A percentile compares a stretch with the other conserved stretches of the same genome.
Evolutionary conservation across 1,140 invertebrate genomes (phyloP).

Genomic region (Drosophila burlai): DNA sequence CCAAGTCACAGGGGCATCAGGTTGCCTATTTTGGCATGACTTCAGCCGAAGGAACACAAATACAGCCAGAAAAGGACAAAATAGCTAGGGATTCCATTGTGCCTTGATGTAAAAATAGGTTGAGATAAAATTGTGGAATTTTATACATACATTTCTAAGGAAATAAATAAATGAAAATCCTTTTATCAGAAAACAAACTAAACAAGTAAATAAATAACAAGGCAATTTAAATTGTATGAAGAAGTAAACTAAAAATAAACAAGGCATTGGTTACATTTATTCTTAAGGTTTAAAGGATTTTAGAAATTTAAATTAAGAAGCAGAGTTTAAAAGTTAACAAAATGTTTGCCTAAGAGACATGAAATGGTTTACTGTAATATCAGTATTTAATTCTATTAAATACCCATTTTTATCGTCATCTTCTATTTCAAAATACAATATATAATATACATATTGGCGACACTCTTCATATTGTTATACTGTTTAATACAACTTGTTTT

Average conservation of each 20-base stretch:
- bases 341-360: background rate
- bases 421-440: background rate
- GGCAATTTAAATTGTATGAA: background rate
- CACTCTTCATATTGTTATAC: background rate
- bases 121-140: background rate
- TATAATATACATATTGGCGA: background rate
- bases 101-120: background rate
- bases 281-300: background rate
- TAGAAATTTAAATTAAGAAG: no score
- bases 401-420: no score
- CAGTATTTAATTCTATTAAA: no score
- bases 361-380: background rate
- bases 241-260: background rate
- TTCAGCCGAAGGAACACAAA: slow-evolving; percentile 9
- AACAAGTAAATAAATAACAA: background rate
- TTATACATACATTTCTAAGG: no score
- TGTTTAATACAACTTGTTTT: background rate
- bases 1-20: slow-evolving; percentile 49
- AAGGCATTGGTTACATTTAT: background rate
- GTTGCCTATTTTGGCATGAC: slow-evolving; percentile 34
- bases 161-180: background rate
- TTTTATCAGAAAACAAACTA: background rate
- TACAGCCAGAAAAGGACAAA: slow-evolving; percentile 22
- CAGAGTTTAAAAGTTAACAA: background rate
- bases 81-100: background rate